phyloP scores from a whole-genome alignment of 2,113 vertebrate genomes.

The Coryphaenoides rupestris region DNA sequence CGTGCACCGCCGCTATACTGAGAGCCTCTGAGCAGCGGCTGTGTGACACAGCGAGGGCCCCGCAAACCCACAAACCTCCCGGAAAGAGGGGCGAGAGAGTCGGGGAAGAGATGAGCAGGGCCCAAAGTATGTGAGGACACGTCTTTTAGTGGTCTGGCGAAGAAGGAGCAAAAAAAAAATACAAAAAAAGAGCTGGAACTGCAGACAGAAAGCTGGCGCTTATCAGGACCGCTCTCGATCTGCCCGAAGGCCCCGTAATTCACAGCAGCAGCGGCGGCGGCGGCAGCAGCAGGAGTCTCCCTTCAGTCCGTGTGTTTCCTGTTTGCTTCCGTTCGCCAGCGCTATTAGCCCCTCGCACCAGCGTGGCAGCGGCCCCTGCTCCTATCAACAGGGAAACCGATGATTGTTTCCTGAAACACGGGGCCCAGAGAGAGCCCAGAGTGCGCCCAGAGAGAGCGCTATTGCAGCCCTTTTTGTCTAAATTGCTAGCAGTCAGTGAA shows the following conservation, averaged over 20 bases:
- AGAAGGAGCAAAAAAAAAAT: neutral
- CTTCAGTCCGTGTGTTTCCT: constrained; percentile 20
- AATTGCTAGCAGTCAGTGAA: neutral
- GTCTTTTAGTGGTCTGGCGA: neutral
- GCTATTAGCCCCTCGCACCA: constrained; percentile 12
- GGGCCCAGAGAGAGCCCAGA: too few species aligned
- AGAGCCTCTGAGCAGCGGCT: constrained; percentile 26
- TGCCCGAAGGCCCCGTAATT: constrained; percentile 35
- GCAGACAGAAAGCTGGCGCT: constrained; percentile 1
- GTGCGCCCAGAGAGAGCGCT: neutral
- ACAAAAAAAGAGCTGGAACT: neutral
- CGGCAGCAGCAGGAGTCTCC: too few species aligned
- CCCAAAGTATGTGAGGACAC: neutral
- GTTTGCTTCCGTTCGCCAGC: constrained; percentile 16
- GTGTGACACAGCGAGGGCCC: constrained; percentile 31
- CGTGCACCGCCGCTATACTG: constrained; percentile 29
- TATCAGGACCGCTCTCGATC: constrained; percentile 11
- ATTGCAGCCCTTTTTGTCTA: constrained; percentile 7
- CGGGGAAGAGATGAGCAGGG: neutral
- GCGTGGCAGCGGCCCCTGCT: constrained; percentile 16
- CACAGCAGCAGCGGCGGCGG: constrained; percentile 27
- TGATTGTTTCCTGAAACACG: constrained; percentile 29
- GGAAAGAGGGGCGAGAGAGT: constrained; percentile 10
- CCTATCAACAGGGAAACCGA: constrained; percentile 13
- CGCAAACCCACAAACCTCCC: constrained; percentile 34